Conservation (phyloP, 2,888 invertebrate species). For the Drosophila affinis region DNA sequence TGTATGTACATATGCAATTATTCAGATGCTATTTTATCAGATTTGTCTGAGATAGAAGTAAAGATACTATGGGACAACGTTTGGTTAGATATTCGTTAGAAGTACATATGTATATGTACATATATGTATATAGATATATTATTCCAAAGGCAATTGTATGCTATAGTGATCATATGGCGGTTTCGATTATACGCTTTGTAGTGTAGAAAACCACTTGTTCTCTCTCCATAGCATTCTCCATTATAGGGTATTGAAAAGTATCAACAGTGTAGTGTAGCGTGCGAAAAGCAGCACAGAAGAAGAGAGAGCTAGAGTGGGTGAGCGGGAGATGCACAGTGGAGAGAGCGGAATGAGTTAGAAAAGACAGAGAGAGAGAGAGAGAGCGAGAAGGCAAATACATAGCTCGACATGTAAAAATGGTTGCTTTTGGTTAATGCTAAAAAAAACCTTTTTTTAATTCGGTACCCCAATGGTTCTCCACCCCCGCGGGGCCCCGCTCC, state of each 20-base stretch:
- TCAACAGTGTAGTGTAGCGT: conserved; percentile 54
- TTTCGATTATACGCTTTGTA: too few species aligned
- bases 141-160: too few species aligned
- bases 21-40: too few species aligned
- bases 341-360: conserved; percentile 1
- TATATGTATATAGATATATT: too few species aligned
- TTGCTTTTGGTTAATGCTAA: conserved; percentile 8
- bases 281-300: conserved; percentile 60
- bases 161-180: too few species aligned
- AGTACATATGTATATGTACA: too few species aligned
- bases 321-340: conserved; percentile 8
- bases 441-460: conserved; percentile 10
- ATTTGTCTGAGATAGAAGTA: too few species aligned
- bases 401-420: conserved; percentile 10
- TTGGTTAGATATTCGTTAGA: too few species aligned
- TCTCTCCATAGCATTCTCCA: neutral
- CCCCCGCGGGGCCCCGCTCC: neutral
- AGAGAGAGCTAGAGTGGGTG: conserved; percentile 10
- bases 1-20: neutral
- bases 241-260: conserved; percentile 1
- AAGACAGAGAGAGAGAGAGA: conserved; percentile 18
- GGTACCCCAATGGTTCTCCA: neutral
- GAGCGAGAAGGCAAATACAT: conserved; percentile 18
- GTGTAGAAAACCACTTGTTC: too few species aligned
- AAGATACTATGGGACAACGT: too few species aligned